Evolutionary conservation across 2,797 vertebrate species (phyloP), one percentile per base, ranked within the genome.

Genomic region (Myotis planiceps): DNA sequence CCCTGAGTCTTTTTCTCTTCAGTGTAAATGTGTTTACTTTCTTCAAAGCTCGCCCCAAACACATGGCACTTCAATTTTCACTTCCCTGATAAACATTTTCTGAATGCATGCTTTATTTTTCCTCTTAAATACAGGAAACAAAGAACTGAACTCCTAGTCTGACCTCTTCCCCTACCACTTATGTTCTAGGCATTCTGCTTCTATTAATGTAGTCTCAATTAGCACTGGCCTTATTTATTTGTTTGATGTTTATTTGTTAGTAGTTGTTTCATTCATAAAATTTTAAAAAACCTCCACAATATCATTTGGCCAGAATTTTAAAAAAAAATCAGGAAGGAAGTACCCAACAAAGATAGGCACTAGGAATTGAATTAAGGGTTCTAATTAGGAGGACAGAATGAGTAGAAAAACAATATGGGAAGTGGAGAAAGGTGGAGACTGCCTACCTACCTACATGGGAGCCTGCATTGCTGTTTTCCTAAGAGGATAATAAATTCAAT

Each of bases 261-360:
- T 9, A 14, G 9, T 16, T 47, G 21, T n/a, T 27, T 45, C 55
- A 78, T 6, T 49, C 72, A 92, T 27, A 7, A 9, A 18, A 49
- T 78, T 16, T 13, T 18, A 21, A 83, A 71, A 79, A 21, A 1
- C 2, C 1, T 27, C n/a, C 42, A 74, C 6, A 18, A 42, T 72
- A 92, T 58, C 32, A 66, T 23, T 15, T 86, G 32, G 55, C 6
- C 39, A 71, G 2, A 37, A 27, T 51, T 66, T 19, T 47, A 45
- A 74, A 65, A 51, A 51, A 4, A 34, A 5, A 10, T 42, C 42
- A 66, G 75, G 23, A 55, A 39, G 47, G 80, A 89, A 37, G 18
- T 49, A 49, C 16, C 18, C 25, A 42, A 27, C 9, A 49, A 21
- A 32, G 0, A 0, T 0, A 49, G 34, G 34, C 0, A 0, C 21